Percentiles rank a stretch among this genome's conserved stretches.
These are phyloP conservation scores for Drosophila kuntzei DNA, from an alignment of 2,888 invertebrate species.

Conservation along the genomic window DNA sequence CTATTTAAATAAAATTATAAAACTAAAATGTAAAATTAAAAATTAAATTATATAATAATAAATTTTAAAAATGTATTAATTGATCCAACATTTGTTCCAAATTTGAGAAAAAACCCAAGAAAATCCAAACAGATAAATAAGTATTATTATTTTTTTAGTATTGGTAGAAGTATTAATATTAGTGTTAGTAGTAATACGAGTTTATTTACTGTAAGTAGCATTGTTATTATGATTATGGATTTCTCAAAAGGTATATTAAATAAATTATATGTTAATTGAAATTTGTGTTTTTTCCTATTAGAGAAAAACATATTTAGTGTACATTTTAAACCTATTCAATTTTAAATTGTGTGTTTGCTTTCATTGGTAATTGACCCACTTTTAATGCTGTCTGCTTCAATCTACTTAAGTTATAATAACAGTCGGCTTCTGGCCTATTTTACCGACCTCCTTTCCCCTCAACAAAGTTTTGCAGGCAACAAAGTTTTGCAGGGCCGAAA, in stretches of 20 bases:
- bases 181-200: no score
- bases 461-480: slow-evolving; percentile 11
- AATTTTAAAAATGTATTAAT: no score
- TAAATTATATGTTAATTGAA: background rate
- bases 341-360: slow-evolving; percentile 24
- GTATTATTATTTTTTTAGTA: no score
- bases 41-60: no score
- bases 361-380: slow-evolving; percentile 29
- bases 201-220: no score
- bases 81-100: no score
- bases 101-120: no score
- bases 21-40: no score
- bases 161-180: no score
- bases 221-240: no score
- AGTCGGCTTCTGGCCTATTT: slow-evolving; percentile 29
- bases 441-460: background rate
- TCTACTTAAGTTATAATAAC: slow-evolving; percentile 17
- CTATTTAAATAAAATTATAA: no score
- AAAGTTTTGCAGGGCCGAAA: slow-evolving; percentile 54
- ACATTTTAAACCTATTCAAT: background rate
- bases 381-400: slow-evolving; percentile 9
- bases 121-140: no score
- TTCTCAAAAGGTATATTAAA: slow-evolving; percentile 8
- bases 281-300: slow-evolving; percentile 3
- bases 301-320: background rate